These are phyloP conservation scores for Noturus placidus DNA, from an alignment of 2,113 vertebrate species.

Conservation along the genomic window DNA sequence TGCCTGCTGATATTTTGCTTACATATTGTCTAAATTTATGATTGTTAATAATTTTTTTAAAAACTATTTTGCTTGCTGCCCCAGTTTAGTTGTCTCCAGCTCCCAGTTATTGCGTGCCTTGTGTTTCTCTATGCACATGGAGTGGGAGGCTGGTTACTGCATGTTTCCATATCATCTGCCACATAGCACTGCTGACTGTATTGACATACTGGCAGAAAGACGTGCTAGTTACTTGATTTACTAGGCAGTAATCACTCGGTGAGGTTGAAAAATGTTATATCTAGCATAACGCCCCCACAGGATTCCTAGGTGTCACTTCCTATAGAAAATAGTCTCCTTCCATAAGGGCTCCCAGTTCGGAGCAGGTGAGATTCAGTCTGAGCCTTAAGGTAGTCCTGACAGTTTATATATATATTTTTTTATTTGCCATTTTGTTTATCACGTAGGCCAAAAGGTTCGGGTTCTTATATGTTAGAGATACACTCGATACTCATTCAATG, in stretches of 20 bases:
- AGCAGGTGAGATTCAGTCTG: background rate
- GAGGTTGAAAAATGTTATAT: slow-evolving; percentile 12
- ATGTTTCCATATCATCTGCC: background rate
- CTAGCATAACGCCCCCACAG: background rate
- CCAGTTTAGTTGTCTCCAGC: slow-evolving; percentile 32
- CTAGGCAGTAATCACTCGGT: background rate
- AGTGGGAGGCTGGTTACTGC: slow-evolving; percentile 5
- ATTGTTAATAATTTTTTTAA: slow-evolving; percentile 27
- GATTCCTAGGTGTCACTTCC: background rate
- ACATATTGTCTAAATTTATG: slow-evolving; percentile 38
- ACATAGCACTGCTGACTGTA: background rate
- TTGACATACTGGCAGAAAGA: background rate
- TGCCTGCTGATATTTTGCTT: slow-evolving; percentile 33
- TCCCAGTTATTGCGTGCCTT: slow-evolving; percentile 17
- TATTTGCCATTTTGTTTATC: slow-evolving; percentile 11
- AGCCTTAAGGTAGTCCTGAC: background rate
- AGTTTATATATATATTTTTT: slow-evolving; percentile 7
- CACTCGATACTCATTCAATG: background rate
- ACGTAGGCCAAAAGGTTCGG: slow-evolving; percentile 17
- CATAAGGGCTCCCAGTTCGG: background rate
- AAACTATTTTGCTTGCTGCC: slow-evolving; percentile 30
- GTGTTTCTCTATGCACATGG: slow-evolving; percentile 2
- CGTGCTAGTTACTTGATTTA: background rate
- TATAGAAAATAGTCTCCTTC: background rate
- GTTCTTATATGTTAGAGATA: slow-evolving; percentile 21